Percentiles rank a stretch among this genome's conserved stretches.
Conservation (phyloP, 1,140 invertebrate species). For the Heliconius himera region DNA sequence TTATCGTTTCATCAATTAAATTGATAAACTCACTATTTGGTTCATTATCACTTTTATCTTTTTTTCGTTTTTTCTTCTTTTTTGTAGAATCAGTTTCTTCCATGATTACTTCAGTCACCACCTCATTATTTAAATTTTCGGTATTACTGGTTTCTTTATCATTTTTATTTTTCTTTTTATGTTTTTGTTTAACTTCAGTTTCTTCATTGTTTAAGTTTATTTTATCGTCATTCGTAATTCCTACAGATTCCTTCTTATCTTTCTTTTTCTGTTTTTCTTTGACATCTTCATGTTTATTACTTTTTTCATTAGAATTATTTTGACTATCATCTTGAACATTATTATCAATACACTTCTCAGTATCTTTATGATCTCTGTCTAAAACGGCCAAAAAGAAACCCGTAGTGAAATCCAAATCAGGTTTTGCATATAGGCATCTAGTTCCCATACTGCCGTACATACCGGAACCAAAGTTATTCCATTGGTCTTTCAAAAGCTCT, state of each 20-base stretch:
- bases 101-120: neutral
- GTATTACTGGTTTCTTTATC: conserved; percentile 13
- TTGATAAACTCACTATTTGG: neutral
- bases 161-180: conserved; percentile 36
- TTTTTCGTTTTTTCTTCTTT: conserved; percentile 33
- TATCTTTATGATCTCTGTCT: conserved; percentile 82
- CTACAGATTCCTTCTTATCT: conserved; percentile 21
- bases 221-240: conserved; percentile 14
- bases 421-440: conserved; percentile 89
- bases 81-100: neutral
- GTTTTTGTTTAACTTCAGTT: conserved; percentile 5
- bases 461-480: conserved; percentile 86
- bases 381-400: conserved; percentile 98
- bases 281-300: neutral
- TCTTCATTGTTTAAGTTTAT: neutral
- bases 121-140: neutral
- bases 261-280: conserved; percentile 31
- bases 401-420: conserved; percentile 90
- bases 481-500: conserved; percentile 83
- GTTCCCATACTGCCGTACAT: conserved; percentile 85
- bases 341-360: conserved; percentile 46
- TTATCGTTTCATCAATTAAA: conserved; percentile 14
- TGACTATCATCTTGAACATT: conserved; percentile 16
- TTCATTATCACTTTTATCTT: conserved; percentile 17
- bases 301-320: too few relatives aligned